phyloP scores from a whole-genome alignment of 1,140 invertebrate species.

The Argopecten irradians region DNA sequence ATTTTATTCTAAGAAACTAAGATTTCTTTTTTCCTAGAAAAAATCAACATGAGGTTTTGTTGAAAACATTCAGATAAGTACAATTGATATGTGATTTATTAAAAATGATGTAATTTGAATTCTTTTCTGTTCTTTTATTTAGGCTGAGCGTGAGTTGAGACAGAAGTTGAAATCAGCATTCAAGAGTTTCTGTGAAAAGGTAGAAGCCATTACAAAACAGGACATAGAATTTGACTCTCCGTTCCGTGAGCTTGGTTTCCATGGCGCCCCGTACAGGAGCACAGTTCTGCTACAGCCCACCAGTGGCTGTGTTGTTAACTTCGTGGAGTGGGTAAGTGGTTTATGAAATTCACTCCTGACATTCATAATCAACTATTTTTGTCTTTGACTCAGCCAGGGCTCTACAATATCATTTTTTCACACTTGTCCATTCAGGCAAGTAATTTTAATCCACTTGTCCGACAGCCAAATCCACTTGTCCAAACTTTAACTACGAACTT shows the following conservation, averaged over 20 bases:
- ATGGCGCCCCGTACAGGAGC: constrained; percentile 97
- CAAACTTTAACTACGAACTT: too few relatives aligned
- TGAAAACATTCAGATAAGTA: too few relatives aligned
- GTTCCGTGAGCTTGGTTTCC: constrained; percentile 97
- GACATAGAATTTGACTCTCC: constrained; percentile 99
- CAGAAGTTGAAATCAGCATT: constrained; percentile 98
- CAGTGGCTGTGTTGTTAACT: constrained; percentile 95
- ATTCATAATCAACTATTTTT: neutral
- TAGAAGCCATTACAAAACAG: constrained; percentile 96
- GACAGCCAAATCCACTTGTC: too few relatives aligned
- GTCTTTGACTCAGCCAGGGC: neutral
- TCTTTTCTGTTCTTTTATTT: constrained; percentile 28
- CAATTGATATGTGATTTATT: too few relatives aligned
- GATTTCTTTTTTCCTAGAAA: too few relatives aligned
- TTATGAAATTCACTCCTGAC: neutral
- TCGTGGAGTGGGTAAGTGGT: constrained; percentile 93
- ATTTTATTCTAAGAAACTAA: too few relatives aligned
- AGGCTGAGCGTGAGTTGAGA: constrained; percentile 95
- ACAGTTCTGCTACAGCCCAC: constrained; percentile 98
- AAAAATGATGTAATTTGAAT: neutral
- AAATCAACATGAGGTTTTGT: too few relatives aligned
- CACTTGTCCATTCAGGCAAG: too few relatives aligned
- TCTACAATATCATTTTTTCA: too few relatives aligned
- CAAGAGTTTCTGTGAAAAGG: constrained; percentile 98
- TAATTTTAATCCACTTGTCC: too few relatives aligned